These are phyloP conservation scores for Ranitomeya imitator DNA, from an alignment of 2,113 vertebrate species.

Conservation along the genomic window DNA sequence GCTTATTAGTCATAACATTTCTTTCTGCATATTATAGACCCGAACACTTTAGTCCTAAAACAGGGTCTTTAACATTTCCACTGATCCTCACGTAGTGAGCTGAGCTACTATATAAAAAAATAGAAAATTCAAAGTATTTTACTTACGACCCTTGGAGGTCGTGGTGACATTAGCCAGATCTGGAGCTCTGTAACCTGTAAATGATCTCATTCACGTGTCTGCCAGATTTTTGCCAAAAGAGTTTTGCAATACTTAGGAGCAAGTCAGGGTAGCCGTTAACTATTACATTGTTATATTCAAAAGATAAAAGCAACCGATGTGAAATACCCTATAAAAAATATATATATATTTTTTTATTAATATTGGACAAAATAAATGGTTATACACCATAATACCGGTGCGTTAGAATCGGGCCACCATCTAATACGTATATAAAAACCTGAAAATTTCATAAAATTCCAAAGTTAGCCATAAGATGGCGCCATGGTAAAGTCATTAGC, in stretches of 20 bases:
- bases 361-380: too few species aligned
- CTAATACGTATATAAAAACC: too few species aligned
- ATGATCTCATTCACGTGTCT: conserved; percentile 28
- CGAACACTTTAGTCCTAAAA: background rate
- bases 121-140: background rate
- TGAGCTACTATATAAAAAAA: background rate
- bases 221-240: conserved; percentile 8
- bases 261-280: background rate
- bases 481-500: too few species aligned
- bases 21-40: background rate
- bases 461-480: too few species aligned
- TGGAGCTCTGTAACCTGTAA: conserved; percentile 39
- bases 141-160: conserved; percentile 9
- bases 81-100: background rate
- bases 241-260: conserved; percentile 29
- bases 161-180: conserved; percentile 41
- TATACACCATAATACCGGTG: too few species aligned
- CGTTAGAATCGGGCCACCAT: too few species aligned
- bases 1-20: background rate
- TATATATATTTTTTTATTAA: too few species aligned
- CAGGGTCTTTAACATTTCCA: background rate
- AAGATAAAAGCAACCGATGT: too few species aligned
- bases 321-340: too few species aligned
- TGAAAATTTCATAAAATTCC: too few species aligned
- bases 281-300: background rate